Conservation (phyloP, 1,140 invertebrate species). For the Drosophila melanogaster region DNA sequence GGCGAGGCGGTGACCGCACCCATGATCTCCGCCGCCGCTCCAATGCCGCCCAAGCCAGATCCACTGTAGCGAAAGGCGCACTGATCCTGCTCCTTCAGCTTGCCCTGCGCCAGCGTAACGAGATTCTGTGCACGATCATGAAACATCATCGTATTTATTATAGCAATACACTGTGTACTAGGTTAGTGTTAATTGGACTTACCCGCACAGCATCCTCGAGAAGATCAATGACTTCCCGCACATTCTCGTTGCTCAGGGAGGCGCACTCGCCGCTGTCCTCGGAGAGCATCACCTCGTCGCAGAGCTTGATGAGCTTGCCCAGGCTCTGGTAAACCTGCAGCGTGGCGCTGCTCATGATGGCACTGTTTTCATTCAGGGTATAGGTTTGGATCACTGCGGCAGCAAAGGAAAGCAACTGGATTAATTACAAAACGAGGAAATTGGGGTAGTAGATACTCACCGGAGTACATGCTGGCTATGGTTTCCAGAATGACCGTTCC, state of each 20-base stretch:
- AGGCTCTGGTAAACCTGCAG: slow-evolving; percentile 94
- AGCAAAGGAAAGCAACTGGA: background rate
- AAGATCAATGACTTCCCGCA: slow-evolving; percentile 90
- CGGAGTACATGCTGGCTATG: slow-evolving; percentile 94
- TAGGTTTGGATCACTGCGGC: slow-evolving; percentile 86
- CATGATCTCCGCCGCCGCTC: slow-evolving; percentile 71
- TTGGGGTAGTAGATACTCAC: slow-evolving; percentile 61
- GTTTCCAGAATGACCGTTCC: slow-evolving; percentile 96
- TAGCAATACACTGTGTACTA: background rate
- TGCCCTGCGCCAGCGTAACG: slow-evolving; percentile 88
- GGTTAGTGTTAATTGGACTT: slow-evolving; percentile 1
- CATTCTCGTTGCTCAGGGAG: slow-evolving; percentile 89
- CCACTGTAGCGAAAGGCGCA: slow-evolving; percentile 64
- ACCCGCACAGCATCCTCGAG: slow-evolving; percentile 93
- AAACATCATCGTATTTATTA: background rate
- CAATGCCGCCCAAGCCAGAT: slow-evolving; percentile 59
- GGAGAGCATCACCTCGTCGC: slow-evolving; percentile 92
- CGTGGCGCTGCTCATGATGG: slow-evolving; percentile 88
- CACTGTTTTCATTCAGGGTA: slow-evolving; percentile 89
- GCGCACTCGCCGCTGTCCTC: slow-evolving; percentile 86
- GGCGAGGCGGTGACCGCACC: slow-evolving; percentile 54
- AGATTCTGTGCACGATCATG: slow-evolving; percentile 85
- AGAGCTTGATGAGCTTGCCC: slow-evolving; percentile 94
- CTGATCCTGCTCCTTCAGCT: slow-evolving; percentile 87
- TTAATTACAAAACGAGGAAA: background rate